Evolutionary conservation across 1,140 invertebrate species (phyloP), one percentile per base, ranked within the genome.

Genomic region (Homalodisca vitripennis): DNA sequence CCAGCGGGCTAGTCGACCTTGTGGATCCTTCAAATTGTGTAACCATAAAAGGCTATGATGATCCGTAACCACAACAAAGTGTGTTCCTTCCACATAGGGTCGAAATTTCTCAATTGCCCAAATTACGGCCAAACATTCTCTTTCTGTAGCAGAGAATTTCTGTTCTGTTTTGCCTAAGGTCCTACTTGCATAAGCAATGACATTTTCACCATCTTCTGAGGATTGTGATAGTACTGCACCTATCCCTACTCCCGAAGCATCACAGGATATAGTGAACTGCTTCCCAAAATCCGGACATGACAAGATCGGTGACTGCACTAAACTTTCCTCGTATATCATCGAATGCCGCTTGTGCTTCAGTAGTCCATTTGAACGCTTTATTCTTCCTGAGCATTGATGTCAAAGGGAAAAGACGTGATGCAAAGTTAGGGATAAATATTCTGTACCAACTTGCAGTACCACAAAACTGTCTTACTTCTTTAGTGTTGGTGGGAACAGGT

Each of bases 61-160:
- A 67, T 81, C 75, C 17, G 75, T 77, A 74, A 60, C 1, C 22
- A 53, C 22, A 6, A 6, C 22, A 22, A 53, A 53, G 6, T 22
- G 48, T 6, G 48, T 53, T 12, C 77, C 79, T 62, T 78, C 75
- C 2, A 83, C 27, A 71, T 80, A 84, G 3, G 75, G 71, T 46
- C 78, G 22, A 24, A 53, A 53, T 24, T 53, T 53, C 20, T 53
- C 48, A 14, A 53, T 22, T 6, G 48, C 12, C 70, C 69, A 82
- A 24, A 53, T 53, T 6, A 53, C 48, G 6, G 48, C 48, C 6
- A 53, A 6, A 22, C 48, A 53, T 20, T 53, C 48, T 22, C 48
- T 12, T 53, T 53, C 48, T n/a, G 48, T 53, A 22, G 48, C 48
- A n/a, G 48, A 53, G 22, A 53, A 53, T 12, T 53, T 53, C 20